Evolutionary conservation across 2,888 invertebrate genomes (phyloP), one percentile per base, ranked within the genome.

Genomic region (Malachius bipustulatus): DNA sequence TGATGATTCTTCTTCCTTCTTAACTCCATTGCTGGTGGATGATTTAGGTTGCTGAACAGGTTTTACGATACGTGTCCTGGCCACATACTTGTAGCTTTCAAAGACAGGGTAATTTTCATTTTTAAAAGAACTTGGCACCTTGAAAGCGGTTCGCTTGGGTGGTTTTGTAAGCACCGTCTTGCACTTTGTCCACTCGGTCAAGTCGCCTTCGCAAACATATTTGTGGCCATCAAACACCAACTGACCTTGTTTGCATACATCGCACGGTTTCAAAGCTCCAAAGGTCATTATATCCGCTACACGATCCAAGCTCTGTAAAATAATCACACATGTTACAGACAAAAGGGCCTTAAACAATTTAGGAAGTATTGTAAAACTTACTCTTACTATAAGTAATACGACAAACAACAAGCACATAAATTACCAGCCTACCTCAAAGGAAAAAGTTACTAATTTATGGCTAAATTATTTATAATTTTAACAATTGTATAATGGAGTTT

Each of bases 131-230:
- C 62, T 50, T 0, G 90, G 82, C 10, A 94, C 60, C 46, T 63
- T 66, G 56, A 91, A 84, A 4, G 74, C 62, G 4, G 54, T 66
- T 38, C 93, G 69, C 42, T 75, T 66, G 0, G 96, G 96, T 27
- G 76, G 73, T 48, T 75, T 75, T 1, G 44, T 45, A 0, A 77
- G 71, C 3, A 75, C 58, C 49, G 77, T 71, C 35, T 73, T 69
- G 59, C 97, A 97, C 60, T 85, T 87, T 0, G 85, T 80, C 90
- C 91, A 97, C 55, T 90, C 93, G 8, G 77, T 80, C 16, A 85
- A 49, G 55, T 80, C 67, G 15, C 74, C 74, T 60, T 51, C 37
- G 59, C 97, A 98, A 42, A 75, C 70, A 57, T 97, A 98, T 3
- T 87, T 84, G 39, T 73, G 67, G 15, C 81, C 78, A 37, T 65